phyloP scores from a whole-genome alignment of 2,797 vertebrate genomes.

The Galaxias olidus region DNA sequence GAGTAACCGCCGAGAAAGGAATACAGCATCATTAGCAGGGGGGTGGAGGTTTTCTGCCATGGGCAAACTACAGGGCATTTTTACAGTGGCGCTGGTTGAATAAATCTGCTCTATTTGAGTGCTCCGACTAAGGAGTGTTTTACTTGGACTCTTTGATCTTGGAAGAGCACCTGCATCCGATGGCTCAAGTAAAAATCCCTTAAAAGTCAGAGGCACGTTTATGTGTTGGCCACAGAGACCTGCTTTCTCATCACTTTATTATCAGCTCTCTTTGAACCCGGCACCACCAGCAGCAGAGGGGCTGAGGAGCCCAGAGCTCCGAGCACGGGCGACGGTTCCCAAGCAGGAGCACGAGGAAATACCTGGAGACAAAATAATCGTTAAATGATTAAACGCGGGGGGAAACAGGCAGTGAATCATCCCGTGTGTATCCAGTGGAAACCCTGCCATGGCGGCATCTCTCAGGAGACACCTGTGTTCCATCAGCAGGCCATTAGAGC shows the following conservation, averaged over 20 bases:
- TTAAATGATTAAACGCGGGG: constrained; percentile 70
- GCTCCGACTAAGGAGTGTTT: constrained; percentile 59
- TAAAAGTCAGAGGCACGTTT: constrained; percentile 68
- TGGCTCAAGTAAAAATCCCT: constrained; percentile 74
- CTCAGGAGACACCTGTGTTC: constrained; percentile 72
- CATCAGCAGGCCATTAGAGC: constrained; percentile 71
- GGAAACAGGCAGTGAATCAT: constrained; percentile 64
- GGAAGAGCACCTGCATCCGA: constrained; percentile 72
- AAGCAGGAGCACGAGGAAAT: constrained; percentile 61
- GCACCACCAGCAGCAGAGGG: constrained; percentile 1
- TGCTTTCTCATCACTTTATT: constrained; percentile 69
- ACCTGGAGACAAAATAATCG: constrained; percentile 71
- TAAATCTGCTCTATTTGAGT: constrained; percentile 63
- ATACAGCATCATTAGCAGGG: constrained; percentile 53
- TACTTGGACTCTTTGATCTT: constrained; percentile 72
- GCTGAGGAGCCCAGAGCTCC: constrained; percentile 2
- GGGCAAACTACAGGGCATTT: constrained; percentile 58
- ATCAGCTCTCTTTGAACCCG: constrained; percentile 60
- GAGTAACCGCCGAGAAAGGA: constrained; percentile 27
- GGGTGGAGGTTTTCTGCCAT: constrained; percentile 29
- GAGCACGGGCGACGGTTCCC: constrained; percentile 20
- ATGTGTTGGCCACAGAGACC: constrained; percentile 63
- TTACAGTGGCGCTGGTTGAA: constrained; percentile 61
- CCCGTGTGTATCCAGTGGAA: constrained; percentile 52
- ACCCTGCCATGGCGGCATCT: constrained; percentile 41